A percentile compares a stretch with the other conserved stretches of the same genome.
Evolutionary conservation across 2,888 invertebrate genomes (phyloP).

Genomic region (Acleris emargana): DNA sequence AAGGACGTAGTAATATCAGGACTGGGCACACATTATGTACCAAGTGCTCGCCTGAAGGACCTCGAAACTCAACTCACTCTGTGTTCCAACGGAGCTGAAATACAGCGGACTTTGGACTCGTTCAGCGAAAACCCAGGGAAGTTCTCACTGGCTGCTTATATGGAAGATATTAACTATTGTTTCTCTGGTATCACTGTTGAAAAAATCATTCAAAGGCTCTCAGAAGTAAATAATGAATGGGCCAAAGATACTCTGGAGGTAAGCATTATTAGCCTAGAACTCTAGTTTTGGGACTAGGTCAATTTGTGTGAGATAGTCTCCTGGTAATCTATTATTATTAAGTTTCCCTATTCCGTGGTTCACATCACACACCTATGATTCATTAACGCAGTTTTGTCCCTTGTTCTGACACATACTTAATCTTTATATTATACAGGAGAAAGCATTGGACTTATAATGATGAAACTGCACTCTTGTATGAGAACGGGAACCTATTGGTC

Average conservation of each 20-base stretch:
- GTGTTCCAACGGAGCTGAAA: conserved; percentile 60
- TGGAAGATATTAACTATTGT: conserved; percentile 49
- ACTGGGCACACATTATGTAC: conserved; percentile 92
- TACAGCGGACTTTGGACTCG: conserved; percentile 67
- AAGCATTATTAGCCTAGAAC: not conserved
- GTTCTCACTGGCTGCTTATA: conserved; percentile 12
- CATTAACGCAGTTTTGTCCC: no score
- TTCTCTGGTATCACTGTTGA: conserved; percentile 87
- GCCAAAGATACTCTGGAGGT: conserved; percentile 12
- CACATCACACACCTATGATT: no score
- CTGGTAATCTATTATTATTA: no score
- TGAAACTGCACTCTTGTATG: no score
- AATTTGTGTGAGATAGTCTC: no score
- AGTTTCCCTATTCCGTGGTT: no score
- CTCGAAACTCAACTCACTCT: conserved; percentile 81
- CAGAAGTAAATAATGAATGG: conserved; percentile 13
- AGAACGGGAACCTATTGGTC: no score
- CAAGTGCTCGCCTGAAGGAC: conserved; percentile 77
- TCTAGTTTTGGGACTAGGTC: no score
- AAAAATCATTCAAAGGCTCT: conserved; percentile 86
- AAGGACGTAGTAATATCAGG: conserved; percentile 90
- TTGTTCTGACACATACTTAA: no score
- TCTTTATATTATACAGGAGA: no score
- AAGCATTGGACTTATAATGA: no score
- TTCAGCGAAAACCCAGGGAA: conserved; percentile 6